phyloP scores from a whole-genome alignment of 2,113 vertebrate species.

The Empidonax alnorum region DNA sequence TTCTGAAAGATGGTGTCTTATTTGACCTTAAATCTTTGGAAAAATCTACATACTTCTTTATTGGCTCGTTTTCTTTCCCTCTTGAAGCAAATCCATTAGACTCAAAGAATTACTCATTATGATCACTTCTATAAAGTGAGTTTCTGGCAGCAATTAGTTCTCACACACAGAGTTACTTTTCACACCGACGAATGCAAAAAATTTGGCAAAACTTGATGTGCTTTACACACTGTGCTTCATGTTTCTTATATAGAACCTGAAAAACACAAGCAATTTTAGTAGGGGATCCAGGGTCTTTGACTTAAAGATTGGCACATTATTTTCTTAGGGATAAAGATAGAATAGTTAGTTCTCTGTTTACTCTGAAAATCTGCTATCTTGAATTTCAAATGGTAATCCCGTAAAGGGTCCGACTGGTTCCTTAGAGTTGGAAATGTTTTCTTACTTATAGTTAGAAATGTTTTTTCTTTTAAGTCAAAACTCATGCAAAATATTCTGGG shows the following conservation, averaged over 20 bases:
- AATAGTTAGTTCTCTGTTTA: background rate
- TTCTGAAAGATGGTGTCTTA: constrained; percentile 17
- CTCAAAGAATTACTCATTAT: constrained; percentile 44
- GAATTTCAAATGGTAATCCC: background rate
- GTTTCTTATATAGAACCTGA: background rate
- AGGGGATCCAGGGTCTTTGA: background rate
- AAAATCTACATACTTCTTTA: constrained; percentile 6
- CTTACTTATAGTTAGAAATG: background rate
- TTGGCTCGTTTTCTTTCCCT: constrained; percentile 19
- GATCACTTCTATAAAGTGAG: constrained; percentile 21
- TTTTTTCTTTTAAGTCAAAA: background rate
- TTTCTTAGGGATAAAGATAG: background rate
- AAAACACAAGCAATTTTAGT: background rate
- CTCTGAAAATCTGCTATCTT: background rate
- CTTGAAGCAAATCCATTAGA: constrained; percentile 28
- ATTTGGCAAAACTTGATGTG: background rate
- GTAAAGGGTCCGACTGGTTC: background rate
- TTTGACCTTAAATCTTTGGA: constrained; percentile 36
- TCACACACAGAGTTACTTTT: background rate
- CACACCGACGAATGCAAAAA: constrained; percentile 14
- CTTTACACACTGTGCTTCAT: background rate
- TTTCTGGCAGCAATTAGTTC: constrained; percentile 48
- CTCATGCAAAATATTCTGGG: background rate
- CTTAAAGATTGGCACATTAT: background rate
- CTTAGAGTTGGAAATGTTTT: background rate